Evolutionary conservation across 2,888 invertebrate species (phyloP), one percentile per base, ranked within the genome.

Genomic region (Polymixis lichenea): DNA sequence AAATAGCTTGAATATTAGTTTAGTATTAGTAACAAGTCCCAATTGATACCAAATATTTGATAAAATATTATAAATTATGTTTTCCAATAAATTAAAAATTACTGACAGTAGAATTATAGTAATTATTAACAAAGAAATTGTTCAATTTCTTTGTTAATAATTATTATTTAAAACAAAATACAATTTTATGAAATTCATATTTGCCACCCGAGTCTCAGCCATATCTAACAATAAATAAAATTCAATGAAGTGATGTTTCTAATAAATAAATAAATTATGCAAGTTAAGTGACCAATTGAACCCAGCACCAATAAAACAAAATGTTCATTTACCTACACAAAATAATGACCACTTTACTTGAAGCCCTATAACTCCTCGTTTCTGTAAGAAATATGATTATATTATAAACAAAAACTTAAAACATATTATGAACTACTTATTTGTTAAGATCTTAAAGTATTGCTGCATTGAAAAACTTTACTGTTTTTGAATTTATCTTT

Each of bases 281-380:
- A 19, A 22, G 6, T 32, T 60, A 32, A 17, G 19, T 68, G 32
- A 55, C 22, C 22, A 32, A 22, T 66, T 32, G 0, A 69, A 19
- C 79, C 94, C 93, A 88, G 72, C 93, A 94, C 94, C 94, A 90
- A 84, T 86, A 90, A 77, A 75, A 68, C 69, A 87, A 86, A 89
- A 88, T 81, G 75, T 78, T 81, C 78, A 84, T 85, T 94, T 95
- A 95, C 95, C 95, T 92, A 94, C 88, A 86, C 77, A 88, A 85
- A 79, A 84, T 76, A 85, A 82, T 80, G 88, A 84, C 84, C 85
- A 81, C 80, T 86, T 87, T 89, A 83, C 84, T 84, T 82, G 86
- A 84, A 80, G 78, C 86, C 66, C 88, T 94, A 96, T 84, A 96
- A 92, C 91, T 95, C 95, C 87, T 93, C 93, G 85, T 93, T 95